Evolutionary conservation across 2,888 invertebrate species (phyloP).

Genomic region (Zele albiditarsus): DNA sequence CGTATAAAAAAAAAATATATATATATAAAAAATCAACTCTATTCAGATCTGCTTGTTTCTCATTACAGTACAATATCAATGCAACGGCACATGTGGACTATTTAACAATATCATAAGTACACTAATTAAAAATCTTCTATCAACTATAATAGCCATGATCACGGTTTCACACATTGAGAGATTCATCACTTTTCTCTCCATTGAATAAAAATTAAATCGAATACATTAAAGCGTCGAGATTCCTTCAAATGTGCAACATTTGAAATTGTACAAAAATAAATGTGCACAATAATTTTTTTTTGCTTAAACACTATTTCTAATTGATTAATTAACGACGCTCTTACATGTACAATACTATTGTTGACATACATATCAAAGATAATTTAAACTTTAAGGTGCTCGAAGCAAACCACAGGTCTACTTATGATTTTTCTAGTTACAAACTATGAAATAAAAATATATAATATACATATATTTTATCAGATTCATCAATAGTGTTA

Average conservation of each 20-base stretch:
- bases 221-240: neutral
- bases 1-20: too few species aligned
- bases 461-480: slow-evolving; percentile 39
- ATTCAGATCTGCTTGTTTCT: neutral
- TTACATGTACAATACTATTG: neutral
- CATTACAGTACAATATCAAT: neutral
- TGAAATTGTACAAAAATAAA: neutral
- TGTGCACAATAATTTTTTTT: neutral
- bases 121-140: slow-evolving; percentile 9
- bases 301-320: neutral
- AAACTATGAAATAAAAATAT: neutral
- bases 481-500: slow-evolving; percentile 35
- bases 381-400: neutral
- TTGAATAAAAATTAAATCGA: neutral
- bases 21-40: slow-evolving; percentile 3
- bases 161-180: neutral
- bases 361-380: neutral
- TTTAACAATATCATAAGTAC: slow-evolving; percentile 10
- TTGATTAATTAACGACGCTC: slow-evolving; percentile 26
- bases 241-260: neutral
- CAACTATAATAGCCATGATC: slow-evolving; percentile 16
- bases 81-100: neutral
- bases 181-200: neutral
- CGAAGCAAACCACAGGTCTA: slow-evolving; percentile 2
- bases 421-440: slow-evolving; percentile 11